Base-by-base conservation (phyloP, 2,888 invertebrate species). In the Hirtodrosophila alboralis region DNA sequence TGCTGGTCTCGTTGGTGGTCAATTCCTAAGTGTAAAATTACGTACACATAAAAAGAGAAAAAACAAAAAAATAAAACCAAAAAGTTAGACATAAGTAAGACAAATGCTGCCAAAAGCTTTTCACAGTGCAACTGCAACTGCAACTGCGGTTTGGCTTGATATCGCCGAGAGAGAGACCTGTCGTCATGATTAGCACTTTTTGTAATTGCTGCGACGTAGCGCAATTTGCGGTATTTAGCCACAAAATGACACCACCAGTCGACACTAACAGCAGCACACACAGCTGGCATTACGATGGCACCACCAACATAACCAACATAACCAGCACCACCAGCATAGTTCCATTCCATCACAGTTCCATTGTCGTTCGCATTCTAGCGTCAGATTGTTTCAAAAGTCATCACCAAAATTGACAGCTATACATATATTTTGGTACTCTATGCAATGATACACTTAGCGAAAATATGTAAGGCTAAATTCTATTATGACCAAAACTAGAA, bases 1-100 rank as follows among this genome's bases (percentile, higher is more conserved):
- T 92, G 72, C 87, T 89, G 9, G 94, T 94, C 60, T 93, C 93
- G 0, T 94, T 93, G 38, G 94, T 93, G 86, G 94, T 94, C 74
- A 93, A 88, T 93, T 95, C 93, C 95, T 95, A 90, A 75, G 75
- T 61, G 73, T 70, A 64, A 61, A 81, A 67, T 84, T 72, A 65
- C 67, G 68, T 41, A 30, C 28, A 31, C 30, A 49, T 40, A 49
- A 45, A 38, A 41, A 36, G 6, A 57, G 47, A 68, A 36, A 41
- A 16, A 68, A 48, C 61, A 59, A 28, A 31, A 40, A 26, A 28
- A 18, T n/a, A n/a, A n/a, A n/a, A n/a, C n/a, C n/a, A 18, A 33
- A 34, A 18, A 37, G 13, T 8, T 7, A 4, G 18, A 23, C 4
- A 13, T 9, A 4, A 3, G 7, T n/a, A 8, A 26, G 7, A 14